A percentile compares a stretch with the other conserved stretches of the same genome.
Evolutionary conservation across 2,888 invertebrate genomes (phyloP).

Genomic region (Pristionchus japonicus): DNA sequence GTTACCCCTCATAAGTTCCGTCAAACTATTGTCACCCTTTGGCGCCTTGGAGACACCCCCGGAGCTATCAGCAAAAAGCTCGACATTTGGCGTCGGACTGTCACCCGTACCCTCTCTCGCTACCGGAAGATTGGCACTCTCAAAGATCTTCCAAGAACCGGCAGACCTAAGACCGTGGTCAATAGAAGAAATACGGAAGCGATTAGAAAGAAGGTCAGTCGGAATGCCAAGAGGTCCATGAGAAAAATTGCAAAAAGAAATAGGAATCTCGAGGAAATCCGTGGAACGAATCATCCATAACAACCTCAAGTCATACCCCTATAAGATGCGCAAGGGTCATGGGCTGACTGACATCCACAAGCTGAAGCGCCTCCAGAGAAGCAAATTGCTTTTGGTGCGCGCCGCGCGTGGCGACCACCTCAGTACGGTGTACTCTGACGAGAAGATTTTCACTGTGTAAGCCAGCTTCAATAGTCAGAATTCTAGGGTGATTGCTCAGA

Average conservation of each 20-base stretch:
- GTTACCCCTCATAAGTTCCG: too few species aligned
- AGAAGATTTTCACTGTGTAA: slow-evolving; percentile 46
- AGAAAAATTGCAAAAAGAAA: neutral
- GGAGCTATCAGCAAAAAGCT: too few species aligned
- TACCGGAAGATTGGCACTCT: neutral
- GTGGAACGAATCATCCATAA: neutral
- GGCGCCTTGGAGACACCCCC: too few species aligned
- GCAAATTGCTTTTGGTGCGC: neutral
- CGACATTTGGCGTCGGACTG: too few species aligned
- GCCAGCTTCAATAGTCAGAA: slow-evolving; percentile 37
- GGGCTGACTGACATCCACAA: neutral
- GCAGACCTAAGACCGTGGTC: neutral
- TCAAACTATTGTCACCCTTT: too few species aligned
- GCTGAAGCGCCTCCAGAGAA: neutral
- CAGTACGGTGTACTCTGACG: slow-evolving; percentile 36
- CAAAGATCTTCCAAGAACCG: neutral
- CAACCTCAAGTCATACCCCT: neutral
- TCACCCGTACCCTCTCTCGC: too few species aligned
- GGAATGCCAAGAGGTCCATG: neutral
- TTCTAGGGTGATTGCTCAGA: neutral
- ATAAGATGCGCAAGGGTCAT: neutral
- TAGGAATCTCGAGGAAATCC: neutral
- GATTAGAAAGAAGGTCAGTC: neutral
- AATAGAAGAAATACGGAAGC: neutral
- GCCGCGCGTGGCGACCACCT: neutral